These are phyloP conservation scores for Stylophora pistillata DNA, from an alignment of 64 coral and sea anemone genomes.

Conservation along the genomic window DNA sequence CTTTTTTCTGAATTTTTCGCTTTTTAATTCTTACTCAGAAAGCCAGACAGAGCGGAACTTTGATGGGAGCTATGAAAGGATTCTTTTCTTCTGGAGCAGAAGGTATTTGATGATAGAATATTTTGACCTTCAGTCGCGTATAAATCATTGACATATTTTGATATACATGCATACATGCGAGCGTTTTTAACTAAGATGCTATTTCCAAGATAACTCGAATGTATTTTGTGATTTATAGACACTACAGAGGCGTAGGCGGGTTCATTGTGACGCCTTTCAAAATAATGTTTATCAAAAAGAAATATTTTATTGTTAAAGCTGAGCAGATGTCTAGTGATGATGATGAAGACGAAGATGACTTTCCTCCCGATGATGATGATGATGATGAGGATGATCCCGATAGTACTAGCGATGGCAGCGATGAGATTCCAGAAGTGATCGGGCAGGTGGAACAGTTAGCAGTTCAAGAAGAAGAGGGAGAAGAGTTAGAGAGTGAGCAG, in stretches of 20 bases:
- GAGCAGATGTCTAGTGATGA: neutral
- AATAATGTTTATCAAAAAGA: neutral
- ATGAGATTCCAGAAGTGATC: neutral
- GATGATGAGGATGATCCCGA: neutral
- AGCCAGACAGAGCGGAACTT: neutral
- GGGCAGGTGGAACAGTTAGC: neutral
- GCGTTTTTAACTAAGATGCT: too few relatives aligned
- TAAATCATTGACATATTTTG: neutral
- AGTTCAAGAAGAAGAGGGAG: neutral
- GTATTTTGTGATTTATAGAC: neutral
- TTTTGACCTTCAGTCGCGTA: neutral
- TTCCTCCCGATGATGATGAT: neutral
- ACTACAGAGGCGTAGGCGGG: neutral
- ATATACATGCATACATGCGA: neutral
- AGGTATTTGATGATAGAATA: neutral
- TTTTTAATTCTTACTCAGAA: neutral
- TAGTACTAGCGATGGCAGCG: neutral
- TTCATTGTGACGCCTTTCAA: neutral
- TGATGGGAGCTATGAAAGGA: neutral
- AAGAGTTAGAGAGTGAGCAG: neutral
- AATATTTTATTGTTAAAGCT: neutral
- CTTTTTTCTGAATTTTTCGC: neutral
- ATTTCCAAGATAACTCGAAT: neutral
- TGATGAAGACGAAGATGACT: neutral
- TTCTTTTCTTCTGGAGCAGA: neutral